phyloP scores from a whole-genome alignment of 2,888 invertebrate species.

The Platynereis dumerilii region DNA sequence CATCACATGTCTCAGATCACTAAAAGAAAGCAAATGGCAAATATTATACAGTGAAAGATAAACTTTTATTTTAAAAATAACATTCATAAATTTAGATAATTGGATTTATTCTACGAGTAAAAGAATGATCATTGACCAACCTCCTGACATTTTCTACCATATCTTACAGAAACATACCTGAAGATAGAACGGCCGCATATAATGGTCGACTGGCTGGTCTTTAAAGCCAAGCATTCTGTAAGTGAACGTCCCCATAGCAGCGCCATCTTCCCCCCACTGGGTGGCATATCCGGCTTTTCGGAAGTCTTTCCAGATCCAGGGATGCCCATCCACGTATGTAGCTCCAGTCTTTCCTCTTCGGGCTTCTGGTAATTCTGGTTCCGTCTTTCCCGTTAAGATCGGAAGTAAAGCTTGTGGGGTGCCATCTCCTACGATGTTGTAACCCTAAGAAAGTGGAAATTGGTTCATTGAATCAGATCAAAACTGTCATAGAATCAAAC shows the following conservation, averaged over 20 bases:
- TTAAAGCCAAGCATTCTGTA: constrained; percentile 87
- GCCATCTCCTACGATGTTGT: constrained; percentile 32
- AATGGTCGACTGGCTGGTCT: constrained; percentile 86
- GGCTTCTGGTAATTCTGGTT: constrained; percentile 25
- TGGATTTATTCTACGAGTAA: no score
- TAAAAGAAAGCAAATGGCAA: constrained; percentile 26
- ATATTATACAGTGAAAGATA: no score
- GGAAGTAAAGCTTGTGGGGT: constrained; percentile 28
- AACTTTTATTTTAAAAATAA: no score
- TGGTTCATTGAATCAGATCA: no score
- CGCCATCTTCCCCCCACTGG: constrained; percentile 86
- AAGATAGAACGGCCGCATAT: constrained; percentile 76
- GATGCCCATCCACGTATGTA: constrained; percentile 76
- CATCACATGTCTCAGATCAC: no score
- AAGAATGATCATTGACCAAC: no score
- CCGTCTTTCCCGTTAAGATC: constrained; percentile 25
- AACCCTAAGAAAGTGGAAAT: no score
- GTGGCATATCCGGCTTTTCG: constrained; percentile 69
- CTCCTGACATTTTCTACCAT: no score
- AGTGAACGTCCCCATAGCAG: constrained; percentile 84
- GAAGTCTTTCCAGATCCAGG: constrained; percentile 85
- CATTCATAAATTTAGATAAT: no score
- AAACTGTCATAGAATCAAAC: no score
- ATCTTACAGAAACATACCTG: no score
- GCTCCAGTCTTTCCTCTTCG: constrained; percentile 67